These are phyloP conservation scores for Oryzias woworae DNA, from an alignment of 2,113 vertebrate species.

Conservation along the genomic window DNA sequence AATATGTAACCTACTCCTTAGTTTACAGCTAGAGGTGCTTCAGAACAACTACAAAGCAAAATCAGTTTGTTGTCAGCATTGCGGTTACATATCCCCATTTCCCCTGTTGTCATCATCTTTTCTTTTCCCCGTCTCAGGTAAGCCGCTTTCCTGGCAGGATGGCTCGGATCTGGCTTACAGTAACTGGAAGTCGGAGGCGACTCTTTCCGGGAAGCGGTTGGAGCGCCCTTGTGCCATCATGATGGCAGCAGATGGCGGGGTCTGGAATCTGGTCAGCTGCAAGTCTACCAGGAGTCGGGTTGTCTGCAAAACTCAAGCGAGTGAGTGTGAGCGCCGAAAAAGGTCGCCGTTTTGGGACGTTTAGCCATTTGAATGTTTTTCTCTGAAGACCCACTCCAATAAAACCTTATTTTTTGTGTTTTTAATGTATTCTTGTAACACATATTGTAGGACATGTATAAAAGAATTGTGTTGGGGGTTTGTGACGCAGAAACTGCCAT, in stretches of 20 bases:
- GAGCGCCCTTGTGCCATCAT: conserved; percentile 80
- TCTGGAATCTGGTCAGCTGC: conserved; percentile 84
- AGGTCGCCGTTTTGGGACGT: background rate
- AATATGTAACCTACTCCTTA: too few relatives aligned
- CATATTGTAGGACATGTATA: too few relatives aligned
- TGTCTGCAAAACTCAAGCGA: conserved; percentile 85
- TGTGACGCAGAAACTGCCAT: too few relatives aligned
- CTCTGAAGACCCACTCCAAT: too few relatives aligned
- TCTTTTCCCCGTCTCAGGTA: conserved; percentile 36
- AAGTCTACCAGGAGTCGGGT: conserved; percentile 77
- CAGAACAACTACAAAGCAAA: too few relatives aligned
- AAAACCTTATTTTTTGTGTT: too few relatives aligned
- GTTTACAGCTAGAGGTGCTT: too few relatives aligned
- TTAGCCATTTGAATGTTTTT: too few relatives aligned
- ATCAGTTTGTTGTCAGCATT: too few relatives aligned
- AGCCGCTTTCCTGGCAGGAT: conserved; percentile 79
- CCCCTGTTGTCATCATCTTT: background rate
- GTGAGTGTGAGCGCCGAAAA: conserved; percentile 70
- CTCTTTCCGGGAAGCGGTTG: background rate
- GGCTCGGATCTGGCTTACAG: conserved; percentile 80
- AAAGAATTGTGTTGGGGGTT: too few relatives aligned
- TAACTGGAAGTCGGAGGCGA: conserved; percentile 76
- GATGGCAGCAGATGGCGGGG: conserved; percentile 74
- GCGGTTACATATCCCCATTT: too few relatives aligned
- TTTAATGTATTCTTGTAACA: too few relatives aligned